Evolutionary conservation across 2,888 invertebrate species (phyloP), one percentile per base, ranked within the genome.

Genomic region (Lasioglossum vierecki): DNA sequence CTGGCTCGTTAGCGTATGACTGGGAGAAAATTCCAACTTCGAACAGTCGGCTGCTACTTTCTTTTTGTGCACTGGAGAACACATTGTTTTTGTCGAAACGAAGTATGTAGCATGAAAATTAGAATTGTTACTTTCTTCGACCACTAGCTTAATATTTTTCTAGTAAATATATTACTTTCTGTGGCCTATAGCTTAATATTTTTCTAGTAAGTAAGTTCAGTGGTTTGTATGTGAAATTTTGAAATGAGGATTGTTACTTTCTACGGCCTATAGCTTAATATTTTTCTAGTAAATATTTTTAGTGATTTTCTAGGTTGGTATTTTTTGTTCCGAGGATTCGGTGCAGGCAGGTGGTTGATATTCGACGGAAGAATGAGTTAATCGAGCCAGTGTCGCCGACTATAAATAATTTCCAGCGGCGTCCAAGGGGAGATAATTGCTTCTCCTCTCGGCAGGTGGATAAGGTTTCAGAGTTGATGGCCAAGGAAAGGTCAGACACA

Each of bases 391-490:
- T 8, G 44, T 68, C 46, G 44, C 22, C 18, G n/a, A 76, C 72
- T 79, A 84, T 79, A 84, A 76, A 84, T 84, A 84, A 84, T 84
- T 84, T 84, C 68, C 71, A 79, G 53, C 84, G 13, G 41, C 78
- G 22, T n/a, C 72, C 53, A 18, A 76, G 79, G 35, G 57, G 41
- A 68, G 84, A 84, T 84, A 84, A 84, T 84, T 84, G 84, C 84
- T 79, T 84, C 68, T 35, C 46, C 66, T 72, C 63, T 75, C 70
- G 66, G 71, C 57, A 44, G 41, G 72, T 41, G 63, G 79, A 84
- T 84, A 85, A 84, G 84, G 76, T 84, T 84, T 84, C 84, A 76
- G 44, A 60, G 79, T 73, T 80, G 86, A 86, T 79, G 85, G 85
- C 74, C 72, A 68, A 60, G 72, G 76, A 86, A 85, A 85, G 85